These are phyloP conservation scores for Sarotherodon lohbergeri DNA, from an alignment of 2,113 vertebrate genomes.

Conservation along the genomic window DNA sequence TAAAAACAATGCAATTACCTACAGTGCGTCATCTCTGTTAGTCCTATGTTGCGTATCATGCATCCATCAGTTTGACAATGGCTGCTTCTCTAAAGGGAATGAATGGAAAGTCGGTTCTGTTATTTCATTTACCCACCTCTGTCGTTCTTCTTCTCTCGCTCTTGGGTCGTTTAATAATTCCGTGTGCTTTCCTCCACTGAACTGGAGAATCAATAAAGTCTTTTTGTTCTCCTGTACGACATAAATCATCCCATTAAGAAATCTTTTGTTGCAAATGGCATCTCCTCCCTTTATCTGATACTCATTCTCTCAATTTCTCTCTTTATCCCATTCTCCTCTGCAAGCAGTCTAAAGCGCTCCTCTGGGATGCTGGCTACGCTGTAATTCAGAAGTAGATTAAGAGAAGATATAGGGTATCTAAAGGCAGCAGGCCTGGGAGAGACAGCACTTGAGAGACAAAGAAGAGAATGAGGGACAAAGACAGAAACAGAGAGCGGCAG, in stretches of 20 bases:
- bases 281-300: slow-evolving; percentile 2
- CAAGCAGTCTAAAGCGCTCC: slow-evolving; percentile 24
- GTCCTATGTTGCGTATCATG: not conserved
- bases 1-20: slow-evolving; percentile 38
- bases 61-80: not conserved
- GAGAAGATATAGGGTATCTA: slow-evolving; percentile 45
- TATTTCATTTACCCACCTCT: not conserved
- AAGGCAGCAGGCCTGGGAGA: slow-evolving; percentile 27
- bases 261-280: slow-evolving; percentile 33
- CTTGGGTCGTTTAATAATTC: not conserved
- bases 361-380: slow-evolving; percentile 28
- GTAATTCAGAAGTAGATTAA: slow-evolving; percentile 57
- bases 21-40: slow-evolving; percentile 1
- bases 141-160: not conserved
- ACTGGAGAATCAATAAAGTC: slow-evolving; percentile 2
- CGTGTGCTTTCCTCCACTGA: not conserved
- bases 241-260: slow-evolving; percentile 56
- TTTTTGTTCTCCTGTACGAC: not conserved
- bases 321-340: slow-evolving; percentile 16
- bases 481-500: not conserved
- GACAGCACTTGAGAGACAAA: slow-evolving; percentile 1
- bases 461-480: slow-evolving; percentile 9
- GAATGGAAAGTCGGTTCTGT: not conserved
- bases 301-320: slow-evolving; percentile 16
- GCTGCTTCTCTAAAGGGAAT: not conserved